Conservation (phyloP, 2,797 vertebrate species). For the Coreius guichenoti region DNA sequence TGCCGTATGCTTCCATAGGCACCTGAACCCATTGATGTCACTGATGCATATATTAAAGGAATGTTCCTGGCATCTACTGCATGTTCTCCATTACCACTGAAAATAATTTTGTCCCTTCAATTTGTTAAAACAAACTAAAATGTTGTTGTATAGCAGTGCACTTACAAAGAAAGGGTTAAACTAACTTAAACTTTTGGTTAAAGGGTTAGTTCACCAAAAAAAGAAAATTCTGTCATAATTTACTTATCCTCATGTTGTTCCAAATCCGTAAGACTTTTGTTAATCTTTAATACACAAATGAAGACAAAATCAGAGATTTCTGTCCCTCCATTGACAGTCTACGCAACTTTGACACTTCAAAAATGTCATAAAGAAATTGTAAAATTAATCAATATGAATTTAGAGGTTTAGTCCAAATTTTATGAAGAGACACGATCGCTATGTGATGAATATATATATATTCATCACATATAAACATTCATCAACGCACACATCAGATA, state of each 20-base stretch:
- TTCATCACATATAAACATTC: neutral
- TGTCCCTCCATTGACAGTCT: neutral
- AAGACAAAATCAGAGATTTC: neutral
- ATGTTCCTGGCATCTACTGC: conserved; percentile 10
- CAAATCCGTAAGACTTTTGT: neutral
- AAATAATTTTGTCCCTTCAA: neutral
- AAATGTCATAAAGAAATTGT: too few species aligned
- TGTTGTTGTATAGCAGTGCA: neutral
- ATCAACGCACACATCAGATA: neutral
- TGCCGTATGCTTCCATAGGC: neutral
- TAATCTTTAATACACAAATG: neutral
- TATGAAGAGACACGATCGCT: neutral
- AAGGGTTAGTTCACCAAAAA: neutral
- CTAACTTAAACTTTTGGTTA: too few species aligned
- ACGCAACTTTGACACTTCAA: neutral
- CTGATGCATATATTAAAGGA: neutral
- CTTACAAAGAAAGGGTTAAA: neutral
- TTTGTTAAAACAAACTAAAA: conserved; percentile 21
- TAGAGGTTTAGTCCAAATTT: neutral
- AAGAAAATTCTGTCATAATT: too few species aligned
- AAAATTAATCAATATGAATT: neutral
- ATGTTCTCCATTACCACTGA: conserved; percentile 10
- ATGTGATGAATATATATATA: too few species aligned
- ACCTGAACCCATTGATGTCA: neutral
- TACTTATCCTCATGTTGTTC: neutral